phyloP scores from a whole-genome alignment of 2,888 invertebrate species.

The Branchellion lobata region DNA sequence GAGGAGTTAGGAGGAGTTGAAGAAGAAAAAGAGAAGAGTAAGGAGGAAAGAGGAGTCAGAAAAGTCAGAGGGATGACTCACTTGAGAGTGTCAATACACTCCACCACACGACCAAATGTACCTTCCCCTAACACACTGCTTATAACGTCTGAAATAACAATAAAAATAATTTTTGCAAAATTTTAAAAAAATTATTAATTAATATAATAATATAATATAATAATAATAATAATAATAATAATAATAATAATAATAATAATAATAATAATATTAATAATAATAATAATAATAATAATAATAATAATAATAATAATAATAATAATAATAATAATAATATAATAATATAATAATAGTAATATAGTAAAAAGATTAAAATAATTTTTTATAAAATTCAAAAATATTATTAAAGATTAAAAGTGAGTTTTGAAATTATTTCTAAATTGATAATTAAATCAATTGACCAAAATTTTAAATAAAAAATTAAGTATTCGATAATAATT shows the following conservation, averaged over 20 bases:
- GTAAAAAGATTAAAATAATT: no score
- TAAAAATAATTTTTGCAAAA: not conserved
- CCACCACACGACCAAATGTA: constrained; percentile 99
- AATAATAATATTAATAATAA: not conserved
- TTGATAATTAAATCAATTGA: no score
- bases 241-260: not conserved
- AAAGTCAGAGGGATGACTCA: constrained; percentile 65
- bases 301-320: not conserved
- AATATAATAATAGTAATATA: no score
- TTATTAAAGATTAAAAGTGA: no score
- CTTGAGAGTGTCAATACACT: constrained; percentile 86
- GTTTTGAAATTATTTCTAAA: no score
- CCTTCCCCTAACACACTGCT: constrained; percentile 97
- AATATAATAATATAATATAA: not conserved
- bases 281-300: not conserved
- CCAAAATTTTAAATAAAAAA: no score
- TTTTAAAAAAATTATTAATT: no score
- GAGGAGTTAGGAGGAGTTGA: not conserved
- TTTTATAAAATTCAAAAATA: no score
- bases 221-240: not conserved
- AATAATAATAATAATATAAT: no score
- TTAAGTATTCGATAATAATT: no score
- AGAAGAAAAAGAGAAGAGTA: not conserved
- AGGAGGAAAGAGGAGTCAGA: not conserved
- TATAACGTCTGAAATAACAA: constrained; percentile 83